phyloP scores from a whole-genome alignment of 2,113 vertebrate species.

The Thermophis baileyi region DNA sequence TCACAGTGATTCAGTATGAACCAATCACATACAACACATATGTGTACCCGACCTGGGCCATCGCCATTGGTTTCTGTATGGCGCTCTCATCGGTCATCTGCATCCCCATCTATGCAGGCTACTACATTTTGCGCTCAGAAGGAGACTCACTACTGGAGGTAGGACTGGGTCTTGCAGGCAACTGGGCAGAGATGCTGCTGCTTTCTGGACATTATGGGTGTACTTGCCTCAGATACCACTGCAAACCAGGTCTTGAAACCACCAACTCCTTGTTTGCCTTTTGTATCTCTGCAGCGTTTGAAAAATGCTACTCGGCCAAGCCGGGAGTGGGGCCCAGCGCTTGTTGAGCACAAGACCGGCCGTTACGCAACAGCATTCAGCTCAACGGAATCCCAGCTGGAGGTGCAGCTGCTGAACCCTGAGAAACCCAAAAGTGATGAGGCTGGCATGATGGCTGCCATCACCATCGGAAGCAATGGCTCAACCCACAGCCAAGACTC shows the following conservation, averaged over 20 bases:
- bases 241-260: background rate
- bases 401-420: constrained; percentile 80
- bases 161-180: constrained; percentile 16
- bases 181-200: background rate
- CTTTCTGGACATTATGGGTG: background rate
- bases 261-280: background rate
- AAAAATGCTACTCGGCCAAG: constrained; percentile 86
- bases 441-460: constrained; percentile 69
- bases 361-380: constrained; percentile 77
- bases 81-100: constrained; percentile 93
- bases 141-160: constrained; percentile 92
- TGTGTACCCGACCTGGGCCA: constrained; percentile 88
- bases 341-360: constrained; percentile 89
- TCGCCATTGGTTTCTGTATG: constrained; percentile 91
- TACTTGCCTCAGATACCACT: background rate
- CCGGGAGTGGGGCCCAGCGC: constrained; percentile 91
- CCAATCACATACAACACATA: constrained; percentile 95
- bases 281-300: constrained; percentile 77
- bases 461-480: constrained; percentile 86
- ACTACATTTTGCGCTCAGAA: constrained; percentile 83
- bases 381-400: constrained; percentile 76
- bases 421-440: constrained; percentile 82
- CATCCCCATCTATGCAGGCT: constrained; percentile 90
- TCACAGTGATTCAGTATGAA: constrained; percentile 97
- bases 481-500: constrained; percentile 90